Evolutionary conservation across 2,888 invertebrate species (phyloP), one percentile per base, ranked within the genome.

Genomic region (Pandemis corylana): DNA sequence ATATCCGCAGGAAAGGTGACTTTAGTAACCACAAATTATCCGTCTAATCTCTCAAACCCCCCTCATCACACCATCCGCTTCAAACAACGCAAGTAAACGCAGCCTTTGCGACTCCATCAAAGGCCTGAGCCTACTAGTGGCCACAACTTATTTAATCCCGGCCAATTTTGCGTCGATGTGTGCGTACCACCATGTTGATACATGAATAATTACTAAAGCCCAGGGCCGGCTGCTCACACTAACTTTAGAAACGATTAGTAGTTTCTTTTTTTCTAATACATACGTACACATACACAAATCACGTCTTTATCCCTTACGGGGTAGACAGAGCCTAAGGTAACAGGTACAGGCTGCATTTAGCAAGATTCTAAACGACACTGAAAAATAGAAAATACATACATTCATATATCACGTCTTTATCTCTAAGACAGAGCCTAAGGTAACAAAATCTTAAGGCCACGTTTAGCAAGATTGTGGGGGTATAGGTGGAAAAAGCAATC

Each of bases 171-270:
- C 46, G 67, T 77, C 77, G 72, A 75, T 75, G 72, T 79, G 76
- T 77, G 80, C 79, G 76, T 68, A 77, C 64, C 68, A 78, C 77
- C 28, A 77, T 81, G 82, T 83, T 83, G 83, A 81, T 72, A 80
- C 80, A 80, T 82, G 84, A 86, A 87, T 87, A 85, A 86, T 87
- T 85, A 67, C 42, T 53, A n/a, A 83, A 83, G 78, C 76, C 68
- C 71, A 76, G 79, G 78, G 77, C 80, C 81, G 80, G 77, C 80
- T 6, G 44, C 44, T 65, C 64, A 64, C 36, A 71, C 64, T 65
- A 65, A 41, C 2, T 7, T 5, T 3, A 0, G 7, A 7, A 41
- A 13, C 28, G 59, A 59, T 28, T 51, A 15, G 51, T 4, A 51
- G 5, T 13, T 51, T 13, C n/a, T 5, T 49, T n/a, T n/a, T n/a